Conservation (phyloP, 2,113 vertebrate species). For the Psittacula cyanocephala region DNA sequence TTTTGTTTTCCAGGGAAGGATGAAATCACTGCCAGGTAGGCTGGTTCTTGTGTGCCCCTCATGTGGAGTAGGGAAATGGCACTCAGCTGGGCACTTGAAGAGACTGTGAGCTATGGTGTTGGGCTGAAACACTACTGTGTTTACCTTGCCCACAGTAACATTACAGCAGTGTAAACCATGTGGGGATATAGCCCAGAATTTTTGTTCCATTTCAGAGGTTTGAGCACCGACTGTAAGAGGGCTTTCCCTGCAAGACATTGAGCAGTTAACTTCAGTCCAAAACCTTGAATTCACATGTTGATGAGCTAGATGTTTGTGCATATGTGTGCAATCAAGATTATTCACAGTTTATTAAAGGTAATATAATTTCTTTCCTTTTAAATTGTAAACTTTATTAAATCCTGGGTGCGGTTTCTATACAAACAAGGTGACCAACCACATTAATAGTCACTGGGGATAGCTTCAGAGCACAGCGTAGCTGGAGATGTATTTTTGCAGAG, state of each 20-base stretch:
- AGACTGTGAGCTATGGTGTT: neutral
- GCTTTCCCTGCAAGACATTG: neutral
- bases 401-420: neutral
- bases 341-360: neutral
- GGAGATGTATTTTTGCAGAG: neutral
- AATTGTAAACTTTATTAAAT: neutral
- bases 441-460: neutral
- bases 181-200: neutral
- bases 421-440: neutral
- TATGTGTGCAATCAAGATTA: neutral
- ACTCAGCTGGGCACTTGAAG: neutral
- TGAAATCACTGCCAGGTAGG: neutral
- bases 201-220: neutral
- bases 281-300: neutral
- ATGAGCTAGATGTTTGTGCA: neutral
- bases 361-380: neutral
- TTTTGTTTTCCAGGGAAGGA: neutral
- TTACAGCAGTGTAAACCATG: neutral
- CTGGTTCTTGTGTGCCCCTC: neutral
- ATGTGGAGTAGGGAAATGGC: accelerated
- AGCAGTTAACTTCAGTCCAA: neutral
- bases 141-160: neutral
- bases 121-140: neutral
- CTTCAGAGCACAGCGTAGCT: neutral
- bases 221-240: neutral